Conservation (phyloP, 1,140 invertebrate genomes). For the Lutraria rhynchaena region DNA sequence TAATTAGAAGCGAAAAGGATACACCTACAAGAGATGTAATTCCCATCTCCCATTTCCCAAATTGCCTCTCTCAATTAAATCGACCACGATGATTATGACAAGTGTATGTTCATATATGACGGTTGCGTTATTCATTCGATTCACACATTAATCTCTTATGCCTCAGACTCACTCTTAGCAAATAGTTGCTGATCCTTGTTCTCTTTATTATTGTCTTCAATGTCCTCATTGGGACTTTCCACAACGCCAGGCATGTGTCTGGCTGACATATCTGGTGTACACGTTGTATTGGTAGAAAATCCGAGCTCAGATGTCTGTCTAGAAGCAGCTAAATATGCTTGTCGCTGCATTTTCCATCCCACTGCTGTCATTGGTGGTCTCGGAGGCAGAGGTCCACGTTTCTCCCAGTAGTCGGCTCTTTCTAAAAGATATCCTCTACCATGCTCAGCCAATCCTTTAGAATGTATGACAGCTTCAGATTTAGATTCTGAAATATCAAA, state of each 20-base stretch:
- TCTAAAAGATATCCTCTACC: conserved; percentile 60
- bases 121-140: too few relatives aligned
- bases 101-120: too few relatives aligned
- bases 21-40: too few relatives aligned
- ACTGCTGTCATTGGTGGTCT: conserved; percentile 45
- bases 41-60: too few relatives aligned
- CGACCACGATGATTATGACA: too few relatives aligned
- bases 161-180: too few relatives aligned
- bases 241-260: conserved; percentile 6
- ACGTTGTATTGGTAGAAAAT: not conserved
- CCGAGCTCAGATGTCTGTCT: conserved; percentile 23
- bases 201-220: conserved; percentile 4
- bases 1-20: too few relatives aligned
- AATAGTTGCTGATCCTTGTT: too few relatives aligned
- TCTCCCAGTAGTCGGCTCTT: conserved; percentile 59
- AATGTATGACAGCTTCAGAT: conserved; percentile 29
- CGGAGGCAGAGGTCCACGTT: conserved; percentile 58
- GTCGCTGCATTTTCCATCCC: conserved; percentile 49
- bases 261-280: conserved; percentile 16
- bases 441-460: conserved; percentile 48
- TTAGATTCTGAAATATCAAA: conserved; percentile 44
- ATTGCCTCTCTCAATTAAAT: too few relatives aligned
- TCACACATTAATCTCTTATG: too few relatives aligned
- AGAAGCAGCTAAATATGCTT: conserved; percentile 10
- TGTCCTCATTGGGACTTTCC: not conserved